Evolutionary conservation across 2,113 vertebrate genomes (phyloP), one percentile per base, ranked within the genome.

Genomic region (Mixornis gularis): DNA sequence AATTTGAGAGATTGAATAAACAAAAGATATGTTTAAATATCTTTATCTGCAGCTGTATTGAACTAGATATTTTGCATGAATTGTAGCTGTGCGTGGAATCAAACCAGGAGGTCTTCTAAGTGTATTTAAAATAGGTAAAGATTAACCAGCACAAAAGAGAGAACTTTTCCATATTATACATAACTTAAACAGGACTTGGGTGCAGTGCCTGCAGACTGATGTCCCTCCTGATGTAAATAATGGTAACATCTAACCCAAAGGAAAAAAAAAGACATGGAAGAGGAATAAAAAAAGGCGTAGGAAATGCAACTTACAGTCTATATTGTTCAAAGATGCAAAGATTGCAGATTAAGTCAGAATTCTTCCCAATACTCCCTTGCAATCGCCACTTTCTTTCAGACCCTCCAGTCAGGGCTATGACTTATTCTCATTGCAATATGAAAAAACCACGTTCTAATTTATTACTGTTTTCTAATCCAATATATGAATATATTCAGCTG

Each of bases 181-280:
- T 64, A 59, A 55, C 4, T 81, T 70, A 24, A 0, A 1, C 0
- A 4, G 20, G 22, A 53, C n/a, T 90, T 2, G 0, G 25, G 30
- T 9, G 11, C 4, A 6, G 25, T 52, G n/a, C 13, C 27, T 60
- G 46, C 0, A 7, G 34, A 58, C 9, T 55, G 22, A 60, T 68
- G 36, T 71, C 15, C 6, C 36, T 36, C 18, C 18, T 59, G 26
- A 41, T 68, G 40, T 4, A 86, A 69, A 12, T 55, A 12, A 62
- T 38, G 36, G 9, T 24, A 89, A 18, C 13, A 74, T 40, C 16
- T 64, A 68, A 24, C 6, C 12, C 22, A 49, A 40, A 55, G 7
- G 10, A 13, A 82, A 72, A 74, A 17, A 60, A 59, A 10, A 68
- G 34, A 19, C 7, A 11, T 17, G 8, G 55, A 59, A 71, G 5